Conservation (phyloP, 2,888 invertebrate genomes). For the Synergus gifuensis region DNA sequence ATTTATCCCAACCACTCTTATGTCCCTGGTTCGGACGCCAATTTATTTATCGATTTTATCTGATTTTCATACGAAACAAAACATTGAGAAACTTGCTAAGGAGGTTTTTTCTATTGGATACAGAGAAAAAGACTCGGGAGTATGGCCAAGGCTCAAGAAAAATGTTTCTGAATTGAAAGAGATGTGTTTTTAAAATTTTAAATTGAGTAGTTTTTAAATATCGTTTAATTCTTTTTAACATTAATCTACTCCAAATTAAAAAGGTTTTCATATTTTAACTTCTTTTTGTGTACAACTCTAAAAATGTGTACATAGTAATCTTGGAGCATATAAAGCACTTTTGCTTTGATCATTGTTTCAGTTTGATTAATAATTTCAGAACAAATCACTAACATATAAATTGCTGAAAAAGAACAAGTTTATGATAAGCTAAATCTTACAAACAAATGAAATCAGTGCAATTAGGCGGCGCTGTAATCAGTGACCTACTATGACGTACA, state of each 20-base stretch:
- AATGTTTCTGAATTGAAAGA: constrained; percentile 27
- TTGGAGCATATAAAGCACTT: not conserved
- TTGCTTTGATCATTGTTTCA: not conserved
- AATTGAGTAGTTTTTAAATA: not conserved
- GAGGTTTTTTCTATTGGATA: not conserved
- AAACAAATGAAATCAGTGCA: not conserved
- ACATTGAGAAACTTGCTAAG: not conserved
- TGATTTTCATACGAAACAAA: too few species aligned
- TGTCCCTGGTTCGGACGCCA: too few species aligned
- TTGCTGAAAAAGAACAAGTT: constrained; percentile 19
- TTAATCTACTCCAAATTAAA: not conserved
- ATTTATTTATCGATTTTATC: too few species aligned
- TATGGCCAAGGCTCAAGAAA: constrained; percentile 4
- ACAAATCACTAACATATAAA: not conserved
- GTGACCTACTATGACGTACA: constrained; percentile 34
- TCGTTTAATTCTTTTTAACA: constrained; percentile 1
- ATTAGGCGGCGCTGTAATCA: constrained; percentile 1
- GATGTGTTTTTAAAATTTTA: not conserved
- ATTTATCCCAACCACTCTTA: too few species aligned
- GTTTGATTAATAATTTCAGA: not conserved
- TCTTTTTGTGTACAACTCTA: not conserved
- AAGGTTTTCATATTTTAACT: constrained; percentile 10
- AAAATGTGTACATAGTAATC: not conserved
- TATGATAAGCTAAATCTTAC: constrained; percentile 1
- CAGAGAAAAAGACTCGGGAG: constrained; percentile 3